Evolutionary conservation across 2,797 vertebrate genomes (phyloP).

Genomic region (Pangasius sanitwongsei): DNA sequence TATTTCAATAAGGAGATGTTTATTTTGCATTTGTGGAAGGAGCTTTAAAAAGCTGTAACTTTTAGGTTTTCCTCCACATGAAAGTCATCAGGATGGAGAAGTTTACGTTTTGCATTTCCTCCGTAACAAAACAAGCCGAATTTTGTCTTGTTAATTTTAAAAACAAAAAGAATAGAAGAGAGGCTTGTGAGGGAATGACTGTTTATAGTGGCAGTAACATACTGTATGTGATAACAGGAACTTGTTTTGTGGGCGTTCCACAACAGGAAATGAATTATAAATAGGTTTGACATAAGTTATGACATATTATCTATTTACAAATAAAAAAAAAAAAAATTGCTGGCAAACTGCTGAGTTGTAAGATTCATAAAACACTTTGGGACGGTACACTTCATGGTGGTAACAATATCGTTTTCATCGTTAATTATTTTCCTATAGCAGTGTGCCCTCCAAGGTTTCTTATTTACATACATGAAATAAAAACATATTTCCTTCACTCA

Average conservation of each 20-base stretch:
- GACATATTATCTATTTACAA: not conserved
- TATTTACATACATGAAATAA: slow-evolving; percentile 60
- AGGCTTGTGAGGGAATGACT: not conserved
- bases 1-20: no score
- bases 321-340: not conserved
- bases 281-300: not conserved
- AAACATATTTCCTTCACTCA: not conserved
- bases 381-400: not conserved
- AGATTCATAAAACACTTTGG: not conserved
- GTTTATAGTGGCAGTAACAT: not conserved
- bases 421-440: not conserved
- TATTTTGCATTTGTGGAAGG: not conserved
- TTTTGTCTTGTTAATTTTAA: not conserved
- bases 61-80: not conserved
- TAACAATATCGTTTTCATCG: not conserved
- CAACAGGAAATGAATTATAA: not conserved
- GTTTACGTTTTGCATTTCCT: not conserved
- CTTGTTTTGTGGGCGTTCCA: not conserved
- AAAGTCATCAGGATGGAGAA: not conserved
- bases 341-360: not conserved
- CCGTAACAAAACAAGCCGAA: not conserved
- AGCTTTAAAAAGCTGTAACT: not conserved
- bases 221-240: not conserved
- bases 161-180: not conserved
- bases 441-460: not conserved